Evolutionary conservation across 2,797 vertebrate genomes (phyloP).

Genomic region (Chiroxiphia lanceolata): DNA sequence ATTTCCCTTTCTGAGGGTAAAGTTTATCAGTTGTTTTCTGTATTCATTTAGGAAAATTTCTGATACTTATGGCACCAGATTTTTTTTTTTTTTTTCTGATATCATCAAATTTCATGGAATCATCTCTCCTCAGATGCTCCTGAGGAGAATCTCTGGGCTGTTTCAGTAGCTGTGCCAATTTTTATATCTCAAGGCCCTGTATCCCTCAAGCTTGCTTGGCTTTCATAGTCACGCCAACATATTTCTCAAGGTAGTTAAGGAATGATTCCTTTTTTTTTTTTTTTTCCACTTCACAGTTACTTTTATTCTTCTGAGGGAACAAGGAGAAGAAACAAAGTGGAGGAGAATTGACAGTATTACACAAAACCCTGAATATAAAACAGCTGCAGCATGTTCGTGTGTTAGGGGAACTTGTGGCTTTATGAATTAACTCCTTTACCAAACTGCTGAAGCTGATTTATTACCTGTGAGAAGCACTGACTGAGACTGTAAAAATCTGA

Average conservation of each 20-base stretch:
- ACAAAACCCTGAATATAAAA: conserved; percentile 1
- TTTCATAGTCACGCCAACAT: neutral
- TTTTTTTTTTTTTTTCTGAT: neutral
- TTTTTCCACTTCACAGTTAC: neutral
- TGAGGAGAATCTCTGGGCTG: neutral
- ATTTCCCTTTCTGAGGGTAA: neutral
- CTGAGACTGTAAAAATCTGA: neutral
- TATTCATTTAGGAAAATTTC: neutral
- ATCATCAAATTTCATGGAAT: neutral
- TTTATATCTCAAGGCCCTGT: neutral
- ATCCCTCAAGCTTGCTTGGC: neutral
- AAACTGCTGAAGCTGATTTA: conserved; percentile 9
- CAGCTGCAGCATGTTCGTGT: neutral
- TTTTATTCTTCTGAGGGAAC: conserved; percentile 2
- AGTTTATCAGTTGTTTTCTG: neutral
- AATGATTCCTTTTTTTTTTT: neutral
- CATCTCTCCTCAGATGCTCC: neutral
- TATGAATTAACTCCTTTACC: conserved; percentile 35
- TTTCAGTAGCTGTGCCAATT: neutral
- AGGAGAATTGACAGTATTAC: neutral
- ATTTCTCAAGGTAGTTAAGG: conserved; percentile 20
- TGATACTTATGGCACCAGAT: neutral
- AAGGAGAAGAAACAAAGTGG: neutral
- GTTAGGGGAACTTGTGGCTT: conserved; percentile 1
- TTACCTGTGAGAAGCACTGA: neutral